Evolutionary conservation across 2,113 vertebrate genomes (phyloP).

Genomic region (Scophthalmus maximus): DNA sequence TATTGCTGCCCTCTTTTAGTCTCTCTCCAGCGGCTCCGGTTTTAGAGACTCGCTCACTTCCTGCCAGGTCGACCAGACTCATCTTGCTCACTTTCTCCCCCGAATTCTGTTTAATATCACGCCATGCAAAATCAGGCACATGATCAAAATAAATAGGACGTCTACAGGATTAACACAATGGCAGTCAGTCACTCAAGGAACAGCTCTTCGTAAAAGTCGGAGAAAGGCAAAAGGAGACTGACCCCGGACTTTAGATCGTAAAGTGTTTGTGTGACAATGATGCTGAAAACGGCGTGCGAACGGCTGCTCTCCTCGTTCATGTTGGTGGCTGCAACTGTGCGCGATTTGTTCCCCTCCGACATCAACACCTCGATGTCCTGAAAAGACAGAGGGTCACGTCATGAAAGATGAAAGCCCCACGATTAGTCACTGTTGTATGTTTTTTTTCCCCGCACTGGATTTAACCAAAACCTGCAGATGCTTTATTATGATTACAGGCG

Average conservation of each 20-base stretch:
- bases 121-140: not conserved
- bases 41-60: conserved; percentile 96
- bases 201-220: not conserved
- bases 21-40: conserved; percentile 97
- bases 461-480: conserved; percentile 1
- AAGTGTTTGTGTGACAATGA: conserved; percentile 80
- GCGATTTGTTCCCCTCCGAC: conserved; percentile 95
- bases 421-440: not conserved
- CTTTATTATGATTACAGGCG: conserved; percentile 5
- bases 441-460: not conserved
- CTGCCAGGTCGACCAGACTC: conserved; percentile 97
- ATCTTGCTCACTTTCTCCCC: conserved; percentile 98
- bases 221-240: conserved; percentile 21
- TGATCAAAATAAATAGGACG: not conserved
- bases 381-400: conserved; percentile 39
- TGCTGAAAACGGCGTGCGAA: conserved; percentile 79
- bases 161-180: not conserved
- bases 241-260: conserved; percentile 79
- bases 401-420: not conserved
- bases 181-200: not conserved
- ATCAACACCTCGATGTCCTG: conserved; percentile 86
- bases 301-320: conserved; percentile 90
- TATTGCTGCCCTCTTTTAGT: conserved; percentile 98
- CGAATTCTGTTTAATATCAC: conserved; percentile 76
- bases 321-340: conserved; percentile 95